These are phyloP conservation scores for Tinea trinotella DNA, from an alignment of 2,888 invertebrate species.

Conservation along the genomic window DNA sequence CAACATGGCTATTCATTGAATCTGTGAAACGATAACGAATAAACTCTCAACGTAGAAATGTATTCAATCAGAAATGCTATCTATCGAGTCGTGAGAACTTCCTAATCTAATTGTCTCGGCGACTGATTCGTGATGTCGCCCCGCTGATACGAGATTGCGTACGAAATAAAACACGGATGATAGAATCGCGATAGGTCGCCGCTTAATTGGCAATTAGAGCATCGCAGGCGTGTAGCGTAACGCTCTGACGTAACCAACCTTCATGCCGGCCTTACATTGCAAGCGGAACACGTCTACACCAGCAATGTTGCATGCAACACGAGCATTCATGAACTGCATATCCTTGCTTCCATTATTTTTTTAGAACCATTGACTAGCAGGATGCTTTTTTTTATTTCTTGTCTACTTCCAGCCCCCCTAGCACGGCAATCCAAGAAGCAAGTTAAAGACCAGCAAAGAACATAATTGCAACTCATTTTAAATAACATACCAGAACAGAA, in stretches of 20 bases:
- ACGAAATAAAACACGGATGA: neutral
- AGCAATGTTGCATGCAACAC: conserved; percentile 20
- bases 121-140: conserved; percentile 7
- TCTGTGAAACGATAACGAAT: conserved; percentile 8
- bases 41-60: neutral
- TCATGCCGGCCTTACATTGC: conserved; percentile 35
- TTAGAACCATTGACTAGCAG: conserved; percentile 19
- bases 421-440: too few species aligned
- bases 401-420: too few species aligned
- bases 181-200: conserved; percentile 4
- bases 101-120: conserved; percentile 10
- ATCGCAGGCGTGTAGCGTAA: conserved; percentile 51
- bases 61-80: conserved; percentile 10
- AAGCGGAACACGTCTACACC: conserved; percentile 13
- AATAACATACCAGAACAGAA: too few species aligned
- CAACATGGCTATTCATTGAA: conserved; percentile 1
- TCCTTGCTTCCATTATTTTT: neutral
- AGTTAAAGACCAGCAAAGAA: too few species aligned
- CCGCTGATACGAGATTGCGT: conserved; percentile 3
- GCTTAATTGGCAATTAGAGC: conserved; percentile 53
- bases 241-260: conserved; percentile 59
- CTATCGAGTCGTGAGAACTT: conserved; percentile 10
- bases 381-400: neutral
- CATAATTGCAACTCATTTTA: too few species aligned
- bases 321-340: conserved; percentile 16